phyloP scores from a whole-genome alignment of 2,797 vertebrate genomes.

The Poliocrania exsul region DNA sequence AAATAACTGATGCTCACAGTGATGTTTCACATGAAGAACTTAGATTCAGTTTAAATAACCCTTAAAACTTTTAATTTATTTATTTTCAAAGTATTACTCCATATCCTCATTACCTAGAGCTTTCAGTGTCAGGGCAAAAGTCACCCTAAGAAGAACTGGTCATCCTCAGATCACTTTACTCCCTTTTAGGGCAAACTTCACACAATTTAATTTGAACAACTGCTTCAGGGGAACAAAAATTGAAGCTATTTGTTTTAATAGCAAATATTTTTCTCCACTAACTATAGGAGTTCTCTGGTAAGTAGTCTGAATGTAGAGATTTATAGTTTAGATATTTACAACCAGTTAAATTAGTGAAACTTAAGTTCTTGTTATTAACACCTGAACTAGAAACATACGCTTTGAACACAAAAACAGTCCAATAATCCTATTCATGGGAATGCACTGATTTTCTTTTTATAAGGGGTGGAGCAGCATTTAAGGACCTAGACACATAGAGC shows the following conservation, averaged over 20 bases:
- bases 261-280: neutral
- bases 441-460: neutral
- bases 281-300: neutral
- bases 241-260: neutral
- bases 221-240: neutral
- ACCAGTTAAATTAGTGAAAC: neutral
- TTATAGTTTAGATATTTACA: neutral
- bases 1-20: neutral
- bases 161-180: neutral
- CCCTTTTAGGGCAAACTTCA: neutral
- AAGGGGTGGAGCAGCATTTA: fast-evolving
- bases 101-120: neutral
- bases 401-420: neutral
- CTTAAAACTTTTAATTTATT: neutral
- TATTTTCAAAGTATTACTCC: neutral
- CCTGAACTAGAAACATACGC: neutral
- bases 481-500: neutral
- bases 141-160: neutral
- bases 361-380: neutral
- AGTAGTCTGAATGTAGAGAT: neutral
- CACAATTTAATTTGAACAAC: neutral
- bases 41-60: neutral
- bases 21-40: neutral
- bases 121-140: neutral
- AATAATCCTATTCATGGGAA: neutral